Conservation (phyloP, 2,888 invertebrate genomes). For the Endotricha flammealis region DNA sequence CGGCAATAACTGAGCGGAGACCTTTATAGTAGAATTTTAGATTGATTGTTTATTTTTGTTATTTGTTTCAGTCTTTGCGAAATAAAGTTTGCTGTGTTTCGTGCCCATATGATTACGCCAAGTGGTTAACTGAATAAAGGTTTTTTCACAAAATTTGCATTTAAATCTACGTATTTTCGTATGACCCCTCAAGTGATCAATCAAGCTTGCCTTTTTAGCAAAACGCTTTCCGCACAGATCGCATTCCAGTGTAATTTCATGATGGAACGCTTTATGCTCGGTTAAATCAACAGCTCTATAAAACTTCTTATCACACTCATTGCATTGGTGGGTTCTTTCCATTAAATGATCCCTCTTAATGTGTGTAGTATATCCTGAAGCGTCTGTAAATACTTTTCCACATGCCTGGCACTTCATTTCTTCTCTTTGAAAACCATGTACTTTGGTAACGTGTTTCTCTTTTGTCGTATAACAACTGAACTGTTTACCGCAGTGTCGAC, state of each 20-base stretch:
- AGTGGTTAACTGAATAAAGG: slow-evolving; percentile 37
- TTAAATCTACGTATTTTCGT: slow-evolving; percentile 31
- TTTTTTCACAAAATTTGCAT: slow-evolving; percentile 31
- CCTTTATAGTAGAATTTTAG: too few species aligned
- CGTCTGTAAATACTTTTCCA: slow-evolving; percentile 18
- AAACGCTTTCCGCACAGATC: slow-evolving; percentile 39
- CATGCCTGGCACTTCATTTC: neutral
- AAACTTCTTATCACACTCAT: slow-evolving; percentile 43
- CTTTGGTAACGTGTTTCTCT: slow-evolving; percentile 18
- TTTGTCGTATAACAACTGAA: slow-evolving; percentile 18
- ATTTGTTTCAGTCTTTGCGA: too few species aligned
- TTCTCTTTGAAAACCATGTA: slow-evolving; percentile 13
- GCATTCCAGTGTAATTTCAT: slow-evolving; percentile 34
- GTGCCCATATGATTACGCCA: slow-evolving; percentile 24
- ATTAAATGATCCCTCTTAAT: slow-evolving; percentile 26
- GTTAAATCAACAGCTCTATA: slow-evolving; percentile 34
- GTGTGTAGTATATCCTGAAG: slow-evolving; percentile 36
- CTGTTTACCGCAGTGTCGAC: slow-evolving; percentile 21
- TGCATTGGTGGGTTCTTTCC: slow-evolving; percentile 17
- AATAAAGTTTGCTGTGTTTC: too few species aligned
- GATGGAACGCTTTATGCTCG: slow-evolving; percentile 35
- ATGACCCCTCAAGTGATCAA: slow-evolving; percentile 42
- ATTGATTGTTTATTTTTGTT: too few species aligned
- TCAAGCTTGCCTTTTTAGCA: slow-evolving; percentile 30
- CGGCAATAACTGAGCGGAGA: too few species aligned